Evolutionary conservation across 2,113 vertebrate genomes (phyloP), one percentile per base, ranked within the genome.

Genomic region (Chrysochloris asiatica): DNA sequence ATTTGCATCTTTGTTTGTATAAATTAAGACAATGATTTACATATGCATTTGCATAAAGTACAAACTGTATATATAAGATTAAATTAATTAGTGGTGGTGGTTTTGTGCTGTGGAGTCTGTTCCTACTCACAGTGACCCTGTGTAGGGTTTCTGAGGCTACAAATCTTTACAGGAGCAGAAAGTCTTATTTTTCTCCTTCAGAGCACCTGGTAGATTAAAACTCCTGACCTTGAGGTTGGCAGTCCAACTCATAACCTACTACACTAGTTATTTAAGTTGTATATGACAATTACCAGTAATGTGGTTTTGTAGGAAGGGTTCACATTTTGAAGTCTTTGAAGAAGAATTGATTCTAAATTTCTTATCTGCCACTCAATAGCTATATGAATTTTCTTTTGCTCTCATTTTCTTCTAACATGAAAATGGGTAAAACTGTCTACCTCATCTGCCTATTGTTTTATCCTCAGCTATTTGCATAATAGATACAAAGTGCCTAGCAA

Each of bases 1-100:
- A 94, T 95, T 97, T 95, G 76, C 94, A 94, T 95, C 82, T 95
- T 95, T 95, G 91, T 95, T 96, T 93, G 91, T 91, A 94, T 89
- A 93, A 96, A 95, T 95, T 95, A 89, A 93, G 94, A 94, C 47
- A 79, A 91, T 93, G 71, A 96, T 96, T 97, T 96, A 73, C 93
- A 95, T 95, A 92, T 33, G 90, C 33, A 95, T 97, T 94, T 96
- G 83, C 95, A 96, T 96, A 93, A 48, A 22, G 38, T 86, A 80
- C 67, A 82, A 94, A 89, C 87, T 94, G 90, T 93, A 86, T 96
- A 94, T 73, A 78, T 86, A 92, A 76, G 90, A 96, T 93, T 94
- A 96, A 95, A 86, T 96, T 94, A 93, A 95, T 97, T 95, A 93
- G 90, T 83, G 54, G 61, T 90, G 81, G n/a, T n/a, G n/a, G n/a